Conservation (phyloP, 1,140 invertebrate species). For the Amphibalanus amphitrite region DNA sequence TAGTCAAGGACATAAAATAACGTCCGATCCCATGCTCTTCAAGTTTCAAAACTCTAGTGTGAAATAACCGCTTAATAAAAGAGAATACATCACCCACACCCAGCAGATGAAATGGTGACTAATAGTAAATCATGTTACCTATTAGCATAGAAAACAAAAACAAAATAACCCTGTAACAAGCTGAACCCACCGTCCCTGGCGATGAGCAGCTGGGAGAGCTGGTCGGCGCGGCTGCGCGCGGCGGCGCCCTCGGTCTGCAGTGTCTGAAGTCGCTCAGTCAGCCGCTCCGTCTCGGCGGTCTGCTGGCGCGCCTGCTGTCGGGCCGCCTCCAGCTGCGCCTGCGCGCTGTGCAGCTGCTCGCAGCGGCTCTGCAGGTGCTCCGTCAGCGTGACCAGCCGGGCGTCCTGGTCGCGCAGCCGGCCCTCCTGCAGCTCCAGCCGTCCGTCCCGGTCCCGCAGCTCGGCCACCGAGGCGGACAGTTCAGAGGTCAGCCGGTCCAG, state of each 20-base stretch:
- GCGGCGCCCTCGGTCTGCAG: neutral
- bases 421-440: neutral
- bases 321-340: neutral
- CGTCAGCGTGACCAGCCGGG: neutral
- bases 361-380: neutral
- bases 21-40: too few species aligned
- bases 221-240: neutral
- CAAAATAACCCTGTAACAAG: too few species aligned
- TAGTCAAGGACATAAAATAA: too few species aligned
- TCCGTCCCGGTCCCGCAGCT: neutral
- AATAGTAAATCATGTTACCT: too few species aligned
- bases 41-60: too few species aligned
- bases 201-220: neutral
- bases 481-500: neutral
- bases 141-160: too few species aligned
- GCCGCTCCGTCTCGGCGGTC: neutral
- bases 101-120: too few species aligned
- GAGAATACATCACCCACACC: too few species aligned
- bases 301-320: neutral
- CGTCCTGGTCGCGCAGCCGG: neutral
- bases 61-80: too few species aligned
- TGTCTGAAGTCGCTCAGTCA: neutral
- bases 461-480: neutral
- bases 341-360: neutral
- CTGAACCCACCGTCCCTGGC: neutral